These are phyloP conservation scores for Epizoanthus rinbou DNA, from an alignment of 92 coral and sea anemone species.

Conservation along the genomic window DNA sequence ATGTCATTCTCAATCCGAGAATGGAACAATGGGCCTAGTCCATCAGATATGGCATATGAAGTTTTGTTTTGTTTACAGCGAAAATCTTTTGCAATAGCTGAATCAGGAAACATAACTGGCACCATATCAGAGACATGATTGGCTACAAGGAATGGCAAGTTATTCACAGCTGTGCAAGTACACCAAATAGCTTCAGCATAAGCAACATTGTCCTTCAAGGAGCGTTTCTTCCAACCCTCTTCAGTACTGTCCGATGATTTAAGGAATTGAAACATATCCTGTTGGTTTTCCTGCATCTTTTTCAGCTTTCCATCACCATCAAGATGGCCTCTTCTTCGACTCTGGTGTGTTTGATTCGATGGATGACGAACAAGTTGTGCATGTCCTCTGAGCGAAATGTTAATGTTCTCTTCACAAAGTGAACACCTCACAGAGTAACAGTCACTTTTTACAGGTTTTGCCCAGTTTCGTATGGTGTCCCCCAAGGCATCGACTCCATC, in stretches of 20 bases:
- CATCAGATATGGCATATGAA: constrained; percentile 44
- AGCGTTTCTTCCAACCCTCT: constrained; percentile 43
- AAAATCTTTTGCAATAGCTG: constrained; percentile 39
- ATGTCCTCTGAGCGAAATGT: neutral
- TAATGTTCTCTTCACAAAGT: constrained; percentile 28
- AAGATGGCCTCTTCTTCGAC: constrained; percentile 40
- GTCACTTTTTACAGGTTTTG: constrained; percentile 42
- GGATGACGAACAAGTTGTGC: neutral
- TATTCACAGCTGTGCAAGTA: constrained; percentile 42
- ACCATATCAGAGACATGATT: constrained; percentile 44
- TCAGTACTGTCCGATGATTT: constrained; percentile 35
- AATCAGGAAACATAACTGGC: constrained; percentile 45
- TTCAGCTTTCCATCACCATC: constrained; percentile 42
- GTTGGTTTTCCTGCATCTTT: constrained; percentile 45
- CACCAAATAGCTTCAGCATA: constrained; percentile 46
- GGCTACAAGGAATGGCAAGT: constrained; percentile 43
- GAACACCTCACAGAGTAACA: constrained; percentile 45
- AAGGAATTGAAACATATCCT: constrained; percentile 36
- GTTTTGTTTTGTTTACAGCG: constrained; percentile 39
- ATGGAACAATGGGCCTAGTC: constrained; percentile 44
- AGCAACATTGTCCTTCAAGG: constrained; percentile 45
- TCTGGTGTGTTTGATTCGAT: constrained; percentile 20
- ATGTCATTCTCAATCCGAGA: constrained; percentile 45
- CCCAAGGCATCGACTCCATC: constrained; percentile 48
- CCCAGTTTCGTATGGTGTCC: constrained; percentile 46